Base-by-base conservation (phyloP, 1,140 invertebrate species). In the Ylistrum balloti region DNA sequence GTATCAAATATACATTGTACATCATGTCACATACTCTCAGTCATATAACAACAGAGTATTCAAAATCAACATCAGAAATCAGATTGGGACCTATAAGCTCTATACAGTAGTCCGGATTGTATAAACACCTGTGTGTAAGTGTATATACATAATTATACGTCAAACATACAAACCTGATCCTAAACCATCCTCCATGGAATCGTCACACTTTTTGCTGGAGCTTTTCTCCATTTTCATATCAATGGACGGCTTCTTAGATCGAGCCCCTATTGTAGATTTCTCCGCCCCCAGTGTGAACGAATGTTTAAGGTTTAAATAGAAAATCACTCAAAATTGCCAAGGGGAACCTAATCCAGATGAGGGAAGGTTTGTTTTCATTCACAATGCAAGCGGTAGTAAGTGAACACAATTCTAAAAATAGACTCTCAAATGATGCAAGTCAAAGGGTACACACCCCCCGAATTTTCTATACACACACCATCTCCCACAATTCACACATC, bases 391-490 rank as follows among this genome's bases (percentile, higher is more conserved):
- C 56, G 56, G 56, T 28, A 74, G n/a, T 74, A 5, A 74, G 56
- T n/a, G 56, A 74, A 74, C 56, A 74, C 56, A 22, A 74, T 74
- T 74, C 56, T 74, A 74, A 74, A 74, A 74, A 74, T 74, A 74
- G 56, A n/a, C 28, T 28, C 56, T 74, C 56, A 9, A 74, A 74
- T 74, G 56, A 74, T 74, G 56, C 56, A 74, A 74, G 56, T 22
- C 56, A 74, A n/a, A 74, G 2, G 5, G n/a, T 28, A 74, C 56
- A 74, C 56, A 74, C 22, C 56, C 22, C n/a, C n/a, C n/a, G 28
- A 74, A 74, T 28, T n/a, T 28, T n/a, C 5, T 74, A 74, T n/a
- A 74, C 15, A 74, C 56, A 74, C 56, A 0, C 5, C n/a, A 74
- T 74, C 22, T 28, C 56, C 56, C 56, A 74, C n/a, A 74, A 74